phyloP scores from a whole-genome alignment of 2,797 vertebrate species.

The Leucoraja ocellata region DNA sequence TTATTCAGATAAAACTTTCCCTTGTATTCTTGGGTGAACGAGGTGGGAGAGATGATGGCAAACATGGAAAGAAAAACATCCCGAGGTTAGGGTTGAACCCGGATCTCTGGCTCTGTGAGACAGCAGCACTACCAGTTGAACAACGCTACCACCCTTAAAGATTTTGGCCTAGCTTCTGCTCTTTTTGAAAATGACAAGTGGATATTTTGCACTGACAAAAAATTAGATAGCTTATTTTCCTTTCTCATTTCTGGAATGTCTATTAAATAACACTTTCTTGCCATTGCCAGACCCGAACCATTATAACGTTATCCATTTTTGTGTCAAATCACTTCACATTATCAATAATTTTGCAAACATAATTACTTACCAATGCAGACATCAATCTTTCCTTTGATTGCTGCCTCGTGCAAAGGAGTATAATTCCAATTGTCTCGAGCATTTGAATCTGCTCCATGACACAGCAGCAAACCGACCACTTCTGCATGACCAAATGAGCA shows the following conservation, averaged over 20 bases:
- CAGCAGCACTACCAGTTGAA: too few species aligned
- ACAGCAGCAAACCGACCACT: conserved; percentile 86
- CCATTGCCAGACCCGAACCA: not conserved
- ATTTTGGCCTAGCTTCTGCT: not conserved
- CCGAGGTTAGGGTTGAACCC: too few species aligned
- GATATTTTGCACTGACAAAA: not conserved
- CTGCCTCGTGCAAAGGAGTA: conserved; percentile 91
- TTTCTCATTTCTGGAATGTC: not conserved
- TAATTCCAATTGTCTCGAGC: conserved; percentile 99
- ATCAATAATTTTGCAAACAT: not conserved
- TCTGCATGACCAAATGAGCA: conserved; percentile 96
- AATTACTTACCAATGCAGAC: conserved; percentile 86
- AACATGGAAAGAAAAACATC: too few species aligned
- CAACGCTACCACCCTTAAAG: too few species aligned
- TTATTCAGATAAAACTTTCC: not conserved
- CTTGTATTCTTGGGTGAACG: too few species aligned
- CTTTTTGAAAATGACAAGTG: not conserved
- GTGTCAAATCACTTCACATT: not conserved
- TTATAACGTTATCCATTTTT: not conserved
- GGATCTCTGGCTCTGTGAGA: too few species aligned
- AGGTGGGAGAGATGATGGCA: too few species aligned
- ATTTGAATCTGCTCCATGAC: conserved; percentile 92
- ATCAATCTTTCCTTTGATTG: conserved; percentile 97
- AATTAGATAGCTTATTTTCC: not conserved
- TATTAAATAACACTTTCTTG: not conserved